These are phyloP conservation scores for Heliopora coerulea DNA, from an alignment of 92 coral and sea anemone genomes.

Conservation along the genomic window DNA sequence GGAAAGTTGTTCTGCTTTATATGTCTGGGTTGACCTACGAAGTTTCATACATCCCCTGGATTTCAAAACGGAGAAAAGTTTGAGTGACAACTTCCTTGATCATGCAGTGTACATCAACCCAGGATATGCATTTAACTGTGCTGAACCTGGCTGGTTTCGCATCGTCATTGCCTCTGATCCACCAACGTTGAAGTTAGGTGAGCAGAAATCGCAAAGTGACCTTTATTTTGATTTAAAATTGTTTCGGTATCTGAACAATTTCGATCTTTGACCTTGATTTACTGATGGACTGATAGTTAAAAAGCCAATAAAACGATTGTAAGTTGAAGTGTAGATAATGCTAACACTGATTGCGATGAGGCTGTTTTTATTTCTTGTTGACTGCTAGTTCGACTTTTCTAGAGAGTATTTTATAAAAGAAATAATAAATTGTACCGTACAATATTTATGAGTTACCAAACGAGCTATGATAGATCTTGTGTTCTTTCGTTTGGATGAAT, in stretches of 20 bases:
- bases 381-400: too few species aligned
- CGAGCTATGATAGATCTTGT: too few species aligned
- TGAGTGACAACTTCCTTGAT: conserved; percentile 55
- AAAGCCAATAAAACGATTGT: too few species aligned
- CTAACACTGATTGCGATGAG: too few species aligned
- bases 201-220: background rate
- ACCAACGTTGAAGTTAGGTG: conserved; percentile 67
- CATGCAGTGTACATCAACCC: conserved; percentile 70
- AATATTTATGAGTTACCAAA: too few species aligned
- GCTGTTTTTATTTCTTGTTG: too few species aligned
- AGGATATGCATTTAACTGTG: conserved; percentile 60
- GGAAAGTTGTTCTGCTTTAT: conserved; percentile 70
- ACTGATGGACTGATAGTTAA: background rate
- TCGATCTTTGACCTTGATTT: too few species aligned
- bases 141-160: conserved; percentile 95
- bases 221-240: background rate
- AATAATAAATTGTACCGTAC: too few species aligned
- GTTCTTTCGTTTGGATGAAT: too few species aligned
- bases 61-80: conserved; percentile 65
- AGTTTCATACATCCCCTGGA: conserved; percentile 60
- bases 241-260: background rate
- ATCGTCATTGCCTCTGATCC: conserved; percentile 68
- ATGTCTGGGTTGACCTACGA: conserved; percentile 82
- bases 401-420: too few species aligned
- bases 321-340: too few species aligned